Percentiles rank a stretch among this genome's conserved stretches.
Evolutionary conservation across 2,888 invertebrate genomes (phyloP).

Genomic region (Atrina japonica): DNA sequence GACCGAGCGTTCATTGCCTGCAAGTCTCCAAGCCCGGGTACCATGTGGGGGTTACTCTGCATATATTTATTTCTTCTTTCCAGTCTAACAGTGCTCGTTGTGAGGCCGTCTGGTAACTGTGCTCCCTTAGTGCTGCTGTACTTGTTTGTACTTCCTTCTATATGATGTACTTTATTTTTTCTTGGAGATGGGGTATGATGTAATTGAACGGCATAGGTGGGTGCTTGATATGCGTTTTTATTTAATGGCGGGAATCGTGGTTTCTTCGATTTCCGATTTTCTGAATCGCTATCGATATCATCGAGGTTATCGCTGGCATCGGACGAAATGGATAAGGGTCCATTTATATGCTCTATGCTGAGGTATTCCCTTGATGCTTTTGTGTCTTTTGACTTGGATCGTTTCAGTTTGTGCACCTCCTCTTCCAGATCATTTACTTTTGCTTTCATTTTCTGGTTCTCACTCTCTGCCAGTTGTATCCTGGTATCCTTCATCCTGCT

Average conservation of each 20-base stretch:
- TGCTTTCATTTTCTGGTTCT: slow-evolving; percentile 55
- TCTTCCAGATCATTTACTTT: slow-evolving; percentile 55
- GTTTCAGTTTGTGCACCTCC: slow-evolving; percentile 28
- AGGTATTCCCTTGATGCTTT: slow-evolving; percentile 2
- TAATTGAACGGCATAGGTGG: slow-evolving; percentile 1
- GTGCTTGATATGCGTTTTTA: slow-evolving; percentile 14
- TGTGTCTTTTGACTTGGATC: background rate
- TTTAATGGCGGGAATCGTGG: slow-evolving; percentile 27
- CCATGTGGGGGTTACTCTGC: slow-evolving; percentile 25
- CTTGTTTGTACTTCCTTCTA: slow-evolving; percentile 4
- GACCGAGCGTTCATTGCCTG: slow-evolving; percentile 52
- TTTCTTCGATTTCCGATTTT: slow-evolving; percentile 16
- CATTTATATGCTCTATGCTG: slow-evolving; percentile 16
- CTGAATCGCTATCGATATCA: slow-evolving; percentile 18
- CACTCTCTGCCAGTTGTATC: slow-evolving; percentile 57
- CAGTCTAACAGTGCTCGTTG: slow-evolving; percentile 53
- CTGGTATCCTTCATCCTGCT: slow-evolving; percentile 63
- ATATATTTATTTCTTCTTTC: slow-evolving; percentile 45
- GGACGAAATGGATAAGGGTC: slow-evolving; percentile 27
- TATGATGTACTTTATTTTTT: no score
- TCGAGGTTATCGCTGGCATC: slow-evolving; percentile 17
- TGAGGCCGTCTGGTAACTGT: slow-evolving; percentile 50
- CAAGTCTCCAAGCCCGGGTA: slow-evolving; percentile 61
- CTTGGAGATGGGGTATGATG: no score
- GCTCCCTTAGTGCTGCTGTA: slow-evolving; percentile 3